Conservation (phyloP, 2,797 vertebrate genomes). For the Pogoniulus pusillus region DNA sequence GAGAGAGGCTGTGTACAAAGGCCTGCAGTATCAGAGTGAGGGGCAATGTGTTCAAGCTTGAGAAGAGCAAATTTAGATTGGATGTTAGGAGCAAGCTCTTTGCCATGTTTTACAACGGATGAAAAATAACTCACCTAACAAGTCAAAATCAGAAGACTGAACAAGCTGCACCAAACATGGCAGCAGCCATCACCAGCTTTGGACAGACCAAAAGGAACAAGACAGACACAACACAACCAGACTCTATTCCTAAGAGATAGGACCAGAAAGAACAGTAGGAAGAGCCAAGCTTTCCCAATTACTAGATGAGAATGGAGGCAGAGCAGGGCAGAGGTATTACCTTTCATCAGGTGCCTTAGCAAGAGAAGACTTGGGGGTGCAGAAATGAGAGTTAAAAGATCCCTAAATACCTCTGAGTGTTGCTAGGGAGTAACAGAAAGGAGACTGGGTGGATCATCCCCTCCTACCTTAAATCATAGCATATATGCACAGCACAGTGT, state of each 20-base stretch:
- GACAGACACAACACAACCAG: background rate
- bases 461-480: background rate
- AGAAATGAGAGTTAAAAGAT: background rate
- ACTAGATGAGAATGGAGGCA: background rate
- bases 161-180: background rate
- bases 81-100: no score
- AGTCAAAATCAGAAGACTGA: background rate
- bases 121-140: conserved; percentile 18
- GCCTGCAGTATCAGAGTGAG: no score
- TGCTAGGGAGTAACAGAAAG: background rate
- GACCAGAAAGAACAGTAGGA: background rate
- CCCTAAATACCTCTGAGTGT: background rate
- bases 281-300: background rate
- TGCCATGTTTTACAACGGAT: background rate
- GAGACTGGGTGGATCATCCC: background rate
- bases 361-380: background rate
- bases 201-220: background rate
- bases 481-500: background rate
- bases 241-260: background rate
- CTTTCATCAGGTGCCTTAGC: background rate
- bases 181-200: background rate
- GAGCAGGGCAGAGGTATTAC: background rate
- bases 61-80: no score
- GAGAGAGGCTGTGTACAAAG: no score
- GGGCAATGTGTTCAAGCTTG: no score